Evolutionary conservation across 2,797 vertebrate genomes (phyloP).

Genomic region (Erethizon dorsatum): DNA sequence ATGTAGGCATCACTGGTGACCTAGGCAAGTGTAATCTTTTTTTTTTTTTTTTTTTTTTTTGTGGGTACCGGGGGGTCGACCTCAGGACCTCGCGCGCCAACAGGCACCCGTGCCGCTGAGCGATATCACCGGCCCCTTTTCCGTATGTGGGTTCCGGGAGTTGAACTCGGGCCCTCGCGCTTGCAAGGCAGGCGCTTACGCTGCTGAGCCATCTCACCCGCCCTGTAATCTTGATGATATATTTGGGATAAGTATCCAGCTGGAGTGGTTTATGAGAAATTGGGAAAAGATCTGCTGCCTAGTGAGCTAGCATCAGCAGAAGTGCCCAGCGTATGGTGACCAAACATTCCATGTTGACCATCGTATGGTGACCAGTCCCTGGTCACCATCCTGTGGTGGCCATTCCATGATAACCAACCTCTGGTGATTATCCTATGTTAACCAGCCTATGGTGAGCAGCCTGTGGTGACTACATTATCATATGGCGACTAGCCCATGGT

Average conservation of each 20-base stretch:
- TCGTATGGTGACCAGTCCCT: background rate
- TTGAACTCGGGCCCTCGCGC: too few species aligned
- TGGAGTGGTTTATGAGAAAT: background rate
- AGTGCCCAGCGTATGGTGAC: background rate
- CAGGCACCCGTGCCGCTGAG: too few species aligned
- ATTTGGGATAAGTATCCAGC: rapidly evolving
- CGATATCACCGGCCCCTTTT: too few species aligned
- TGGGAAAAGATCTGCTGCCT: background rate
- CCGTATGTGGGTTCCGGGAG: too few species aligned
- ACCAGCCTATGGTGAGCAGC: background rate
- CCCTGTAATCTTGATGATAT: rapidly evolving
- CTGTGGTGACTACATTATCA: background rate
- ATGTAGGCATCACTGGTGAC: rapidly evolving
- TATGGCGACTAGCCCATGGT: background rate
- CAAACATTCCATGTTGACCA: background rate
- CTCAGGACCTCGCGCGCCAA: too few species aligned
- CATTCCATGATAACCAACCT: background rate
- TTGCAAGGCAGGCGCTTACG: too few species aligned
- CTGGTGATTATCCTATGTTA: background rate
- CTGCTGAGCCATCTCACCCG: too few species aligned
- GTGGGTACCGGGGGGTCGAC: too few species aligned
- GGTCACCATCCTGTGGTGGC: background rate
- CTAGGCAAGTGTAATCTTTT: too few species aligned
- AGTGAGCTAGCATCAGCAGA: rapidly evolving
- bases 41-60: too few species aligned